Conservation (phyloP, 2,888 invertebrate species). For the Microplitis manilae region DNA sequence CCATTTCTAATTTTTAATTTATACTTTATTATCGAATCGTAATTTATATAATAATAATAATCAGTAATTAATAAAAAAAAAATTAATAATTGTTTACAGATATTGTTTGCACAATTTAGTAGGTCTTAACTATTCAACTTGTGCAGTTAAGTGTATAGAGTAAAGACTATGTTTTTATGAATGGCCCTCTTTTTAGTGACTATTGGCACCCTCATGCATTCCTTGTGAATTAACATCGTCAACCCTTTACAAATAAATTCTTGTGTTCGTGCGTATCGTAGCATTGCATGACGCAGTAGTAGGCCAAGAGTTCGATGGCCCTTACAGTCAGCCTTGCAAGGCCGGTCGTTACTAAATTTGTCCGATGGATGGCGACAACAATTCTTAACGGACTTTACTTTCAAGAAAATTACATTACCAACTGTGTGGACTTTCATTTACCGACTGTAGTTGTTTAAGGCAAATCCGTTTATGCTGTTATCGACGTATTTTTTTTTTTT, state of each 20-base stretch:
- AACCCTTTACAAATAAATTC: background rate
- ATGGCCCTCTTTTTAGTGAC: background rate
- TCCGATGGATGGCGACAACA: slow-evolving; percentile 52
- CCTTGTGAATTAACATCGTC: background rate
- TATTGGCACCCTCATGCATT: background rate
- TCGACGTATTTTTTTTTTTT: background rate
- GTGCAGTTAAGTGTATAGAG: background rate
- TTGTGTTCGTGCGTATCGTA: slow-evolving; percentile 38
- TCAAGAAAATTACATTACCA: slow-evolving; percentile 54
- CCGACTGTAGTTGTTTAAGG: slow-evolving; percentile 11
- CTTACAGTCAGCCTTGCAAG: slow-evolving; percentile 66
- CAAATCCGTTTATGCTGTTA: slow-evolving; percentile 27
- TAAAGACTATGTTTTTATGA: background rate
- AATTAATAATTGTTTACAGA: too few species aligned
- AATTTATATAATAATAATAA: too few species aligned
- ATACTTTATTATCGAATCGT: too few species aligned
- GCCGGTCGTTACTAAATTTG: slow-evolving; percentile 55
- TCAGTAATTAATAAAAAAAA: too few species aligned
- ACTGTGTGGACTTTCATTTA: slow-evolving; percentile 39
- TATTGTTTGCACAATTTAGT: too few species aligned
- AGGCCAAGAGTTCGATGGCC: slow-evolving; percentile 69
- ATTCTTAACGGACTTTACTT: slow-evolving; percentile 10
- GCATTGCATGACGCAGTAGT: slow-evolving; percentile 54
- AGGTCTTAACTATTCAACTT: background rate
- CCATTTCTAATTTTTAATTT: too few species aligned